Conservation (phyloP, 92 coral and sea anemone genomes). For the Parazoanthus atlanticus region DNA sequence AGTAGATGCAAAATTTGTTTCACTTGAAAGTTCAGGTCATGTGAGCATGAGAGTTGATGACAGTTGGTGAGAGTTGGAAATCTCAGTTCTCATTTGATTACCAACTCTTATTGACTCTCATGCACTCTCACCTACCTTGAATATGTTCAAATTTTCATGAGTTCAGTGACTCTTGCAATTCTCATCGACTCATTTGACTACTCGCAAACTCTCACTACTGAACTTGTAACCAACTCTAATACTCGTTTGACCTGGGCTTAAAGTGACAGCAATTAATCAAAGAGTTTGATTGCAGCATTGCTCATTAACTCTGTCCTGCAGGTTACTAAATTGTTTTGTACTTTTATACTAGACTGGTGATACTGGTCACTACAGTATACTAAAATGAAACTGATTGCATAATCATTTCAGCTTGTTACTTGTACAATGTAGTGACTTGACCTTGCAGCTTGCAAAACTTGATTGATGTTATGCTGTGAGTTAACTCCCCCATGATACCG, state of each 20-base stretch:
- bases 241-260: not conserved
- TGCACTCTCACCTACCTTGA: no score
- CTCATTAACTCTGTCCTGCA: not conserved
- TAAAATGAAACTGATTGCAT: not conserved
- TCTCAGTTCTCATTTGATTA: not conserved
- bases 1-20: not conserved
- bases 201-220: not conserved
- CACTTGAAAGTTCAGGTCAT: not conserved
- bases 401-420: not conserved
- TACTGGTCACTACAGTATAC: not conserved
- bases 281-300: not conserved
- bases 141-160: not conserved
- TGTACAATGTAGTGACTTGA: not conserved
- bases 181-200: not conserved
- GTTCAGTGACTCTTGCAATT: no score
- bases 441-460: not conserved
- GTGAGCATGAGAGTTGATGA: not conserved
- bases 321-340: not conserved
- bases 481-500: conserved; percentile 15
- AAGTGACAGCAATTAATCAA: not conserved
- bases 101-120: no score
- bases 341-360: not conserved
- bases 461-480: not conserved
- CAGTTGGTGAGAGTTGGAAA: not conserved
- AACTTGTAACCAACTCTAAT: not conserved